These are phyloP conservation scores for Dufourea novaeangliae DNA, from an alignment of 1,140 invertebrate genomes.

Conservation along the genomic window DNA sequence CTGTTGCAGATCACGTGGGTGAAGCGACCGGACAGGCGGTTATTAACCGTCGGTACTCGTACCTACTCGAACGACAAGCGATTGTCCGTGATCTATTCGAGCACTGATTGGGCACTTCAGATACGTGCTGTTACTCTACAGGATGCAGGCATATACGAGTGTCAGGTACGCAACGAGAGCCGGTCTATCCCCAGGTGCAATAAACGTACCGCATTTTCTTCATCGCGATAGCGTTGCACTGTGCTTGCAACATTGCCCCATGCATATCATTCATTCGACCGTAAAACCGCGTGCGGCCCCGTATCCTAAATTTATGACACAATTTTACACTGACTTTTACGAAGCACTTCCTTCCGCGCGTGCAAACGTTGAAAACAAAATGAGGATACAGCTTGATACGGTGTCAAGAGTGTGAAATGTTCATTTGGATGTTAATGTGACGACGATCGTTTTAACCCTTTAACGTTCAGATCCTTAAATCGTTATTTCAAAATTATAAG, in stretches of 20 bases:
- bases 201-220: constrained; percentile 9
- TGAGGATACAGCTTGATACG: neutral
- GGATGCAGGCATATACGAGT: constrained; percentile 90
- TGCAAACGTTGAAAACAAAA: neutral
- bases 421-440: neutral
- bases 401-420: neutral
- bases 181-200: neutral
- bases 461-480: too few relatives aligned
- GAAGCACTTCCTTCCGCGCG: neutral
- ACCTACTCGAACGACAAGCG: constrained; percentile 88
- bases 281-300: neutral
- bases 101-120: constrained; percentile 88
- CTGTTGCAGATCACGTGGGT: constrained; percentile 87
- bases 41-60: constrained; percentile 87
- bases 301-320: constrained; percentile 23
- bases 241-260: neutral
- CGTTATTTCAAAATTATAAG: too few relatives aligned
- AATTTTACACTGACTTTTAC: constrained; percentile 7
- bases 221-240: too few relatives aligned
- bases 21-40: constrained; percentile 86
- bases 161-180: constrained; percentile 83
- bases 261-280: constrained; percentile 18
- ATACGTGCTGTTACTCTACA: constrained; percentile 87
- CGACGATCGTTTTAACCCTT: too few relatives aligned
- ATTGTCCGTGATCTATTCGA: constrained; percentile 91